Conservation (phyloP, 2,797 vertebrate genomes). For the Typhlichthys subterraneus region DNA sequence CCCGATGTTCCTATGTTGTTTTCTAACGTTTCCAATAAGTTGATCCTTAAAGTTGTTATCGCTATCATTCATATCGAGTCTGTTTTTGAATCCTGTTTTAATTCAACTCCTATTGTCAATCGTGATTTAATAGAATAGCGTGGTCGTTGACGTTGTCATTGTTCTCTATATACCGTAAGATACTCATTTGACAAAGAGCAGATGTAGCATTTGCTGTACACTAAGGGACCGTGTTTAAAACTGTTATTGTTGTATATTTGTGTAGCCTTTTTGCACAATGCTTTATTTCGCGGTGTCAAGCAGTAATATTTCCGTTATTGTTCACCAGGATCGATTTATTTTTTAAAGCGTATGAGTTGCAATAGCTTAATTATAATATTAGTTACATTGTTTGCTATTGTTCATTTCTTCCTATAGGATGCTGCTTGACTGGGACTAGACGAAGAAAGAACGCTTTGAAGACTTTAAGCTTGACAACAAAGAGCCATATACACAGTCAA, state of each 20-base stretch:
- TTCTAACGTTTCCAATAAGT: conserved; percentile 5
- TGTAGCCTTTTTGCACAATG: neutral
- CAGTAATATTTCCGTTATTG: neutral
- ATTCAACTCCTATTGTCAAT: conserved; percentile 42
- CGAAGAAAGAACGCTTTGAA: conserved; percentile 44
- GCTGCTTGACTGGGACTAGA: conserved; percentile 68
- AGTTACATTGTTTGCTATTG: conserved; percentile 1
- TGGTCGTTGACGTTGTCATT: conserved; percentile 63
- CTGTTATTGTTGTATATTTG: neutral
- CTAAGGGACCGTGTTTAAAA: conserved; percentile 26
- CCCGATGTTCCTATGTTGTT: neutral
- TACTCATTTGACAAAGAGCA: conserved; percentile 49
- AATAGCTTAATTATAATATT: neutral
- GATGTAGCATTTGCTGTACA: conserved; percentile 13
- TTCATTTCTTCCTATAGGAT: conserved; percentile 52
- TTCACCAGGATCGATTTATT: no score
- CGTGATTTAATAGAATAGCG: conserved; percentile 51
- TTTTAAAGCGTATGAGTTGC: no score
- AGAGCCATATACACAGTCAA: conserved; percentile 64
- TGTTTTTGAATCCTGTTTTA: neutral
- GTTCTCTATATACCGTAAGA: conserved; percentile 56
- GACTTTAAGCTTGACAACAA: conserved; percentile 63
- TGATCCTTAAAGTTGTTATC: neutral
- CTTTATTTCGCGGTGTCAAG: conserved; percentile 11
- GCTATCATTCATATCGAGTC: neutral